Base-by-base conservation (phyloP, 2,113 vertebrate species). In the Panthera leo region DNA sequence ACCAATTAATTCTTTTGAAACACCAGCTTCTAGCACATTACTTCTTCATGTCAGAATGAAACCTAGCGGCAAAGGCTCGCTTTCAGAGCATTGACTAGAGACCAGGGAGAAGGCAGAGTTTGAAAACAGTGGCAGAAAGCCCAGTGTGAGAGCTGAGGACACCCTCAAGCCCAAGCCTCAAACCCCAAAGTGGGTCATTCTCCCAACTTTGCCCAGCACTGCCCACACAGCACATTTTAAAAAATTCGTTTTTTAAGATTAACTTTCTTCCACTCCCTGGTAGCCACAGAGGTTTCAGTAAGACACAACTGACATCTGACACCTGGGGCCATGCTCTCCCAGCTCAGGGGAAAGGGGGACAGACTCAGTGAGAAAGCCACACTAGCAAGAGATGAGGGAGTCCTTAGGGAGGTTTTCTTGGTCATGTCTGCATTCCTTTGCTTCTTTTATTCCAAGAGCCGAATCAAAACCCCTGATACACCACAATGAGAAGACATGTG, bases 361-460 rank as follows among this genome's bases (percentile, higher is more conserved):
- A 21, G 27, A 53, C 12, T 75, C 2, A 0, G 29, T 1, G 8
- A 78, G 65, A 85, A 73, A 80, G 85, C 34, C 2, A 5, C 25
- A 42, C 51, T 11, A 34, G 51, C 39, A 19, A 51, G 25, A 31
- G 61, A 83, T 34, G 2, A 75, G 6, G 0, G 5, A 48, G 29
- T 61, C 36, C 39, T 48, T 7, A 5, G 23, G n/a, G 14, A 58
- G 58, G 13, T 15, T 48, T 93, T 45, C 61, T 0, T 3, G 80
- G 55, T 61, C 84, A n/a, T 0, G 2, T 65, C 75, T 42, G 19
- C 39, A 85, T 75, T 83, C 39, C 63, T 83, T 18, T 53, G 68
- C 67, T 85, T 45, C 75, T 88, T 67, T 63, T 45, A 92, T 63
- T 42, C 84, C 86, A 67, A 82, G 36, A 76, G 80, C 39, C 93